Conservation (phyloP, 2,888 invertebrate genomes). For the Epsilonema sp. region DNA sequence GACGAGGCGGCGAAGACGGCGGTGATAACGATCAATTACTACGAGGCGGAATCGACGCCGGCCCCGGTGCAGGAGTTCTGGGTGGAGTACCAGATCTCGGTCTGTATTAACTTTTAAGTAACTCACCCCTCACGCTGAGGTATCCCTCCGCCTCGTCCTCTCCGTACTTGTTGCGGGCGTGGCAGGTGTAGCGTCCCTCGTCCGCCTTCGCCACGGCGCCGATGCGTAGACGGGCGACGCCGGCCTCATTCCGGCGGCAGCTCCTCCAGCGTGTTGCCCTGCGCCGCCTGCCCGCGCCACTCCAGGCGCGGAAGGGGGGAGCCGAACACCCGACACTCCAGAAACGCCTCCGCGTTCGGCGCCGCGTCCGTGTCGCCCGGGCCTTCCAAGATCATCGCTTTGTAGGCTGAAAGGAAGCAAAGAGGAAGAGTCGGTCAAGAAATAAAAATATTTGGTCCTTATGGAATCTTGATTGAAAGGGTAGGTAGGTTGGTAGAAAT, state of each 20-base stretch:
- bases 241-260: too few relatives aligned
- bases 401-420: too few relatives aligned
- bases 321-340: slow-evolving; percentile 79
- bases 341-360: slow-evolving; percentile 53
- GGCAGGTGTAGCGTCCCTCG: slow-evolving; percentile 74
- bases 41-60: slow-evolving; percentile 16
- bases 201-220: too few relatives aligned
- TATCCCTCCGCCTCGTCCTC: slow-evolving; percentile 56
- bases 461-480: too few relatives aligned
- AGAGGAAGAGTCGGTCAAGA: too few relatives aligned
- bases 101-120: too few relatives aligned
- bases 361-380: slow-evolving; percentile 58
- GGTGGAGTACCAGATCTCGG: slow-evolving; percentile 22
- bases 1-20: slow-evolving; percentile 14
- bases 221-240: too few relatives aligned
- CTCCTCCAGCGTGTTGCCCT: too few relatives aligned
- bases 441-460: too few relatives aligned
- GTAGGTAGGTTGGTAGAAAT: too few relatives aligned
- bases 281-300: slow-evolving; percentile 45
- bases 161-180: slow-evolving; percentile 77
- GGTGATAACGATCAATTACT: slow-evolving; percentile 19
- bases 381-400: slow-evolving; percentile 40
- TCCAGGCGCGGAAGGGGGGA: slow-evolving; percentile 85
- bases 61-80: slow-evolving; percentile 16
- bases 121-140: slow-evolving; percentile 63